Evolutionary conservation across 2,113 vertebrate species (phyloP).

Genomic region (Vanacampus margaritifer): DNA sequence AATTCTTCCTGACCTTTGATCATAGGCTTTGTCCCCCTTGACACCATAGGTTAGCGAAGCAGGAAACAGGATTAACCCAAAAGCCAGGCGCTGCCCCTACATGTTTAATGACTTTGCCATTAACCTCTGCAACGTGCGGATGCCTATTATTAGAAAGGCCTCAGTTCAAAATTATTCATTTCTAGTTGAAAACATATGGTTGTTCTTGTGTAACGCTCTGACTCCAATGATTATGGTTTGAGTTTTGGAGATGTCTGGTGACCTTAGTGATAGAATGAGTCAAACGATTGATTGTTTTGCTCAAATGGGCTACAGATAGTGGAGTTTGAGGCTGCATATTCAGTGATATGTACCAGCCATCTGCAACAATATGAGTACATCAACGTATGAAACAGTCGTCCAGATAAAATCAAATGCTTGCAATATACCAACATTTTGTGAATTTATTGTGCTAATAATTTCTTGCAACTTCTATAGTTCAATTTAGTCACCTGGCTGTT

Average conservation of each 20-base stretch:
- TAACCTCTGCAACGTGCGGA: slow-evolving; percentile 76
- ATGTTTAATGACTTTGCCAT: slow-evolving; percentile 92
- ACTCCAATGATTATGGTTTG: slow-evolving; percentile 1
- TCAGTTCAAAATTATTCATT: slow-evolving; percentile 67
- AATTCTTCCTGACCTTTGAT: slow-evolving; percentile 75
- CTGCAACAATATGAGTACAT: background rate
- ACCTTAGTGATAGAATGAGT: background rate
- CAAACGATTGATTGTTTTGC: background rate
- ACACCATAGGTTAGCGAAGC: slow-evolving; percentile 89
- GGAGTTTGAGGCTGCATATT: background rate
- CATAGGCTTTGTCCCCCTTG: slow-evolving; percentile 84
- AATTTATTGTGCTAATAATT: background rate
- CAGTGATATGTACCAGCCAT: background rate
- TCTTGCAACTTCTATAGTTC: background rate
- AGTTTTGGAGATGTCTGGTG: background rate
- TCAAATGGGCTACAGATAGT: background rate
- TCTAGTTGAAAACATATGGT: slow-evolving; percentile 71
- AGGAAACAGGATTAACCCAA: slow-evolving; percentile 85
- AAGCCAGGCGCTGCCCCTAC: slow-evolving; percentile 70
- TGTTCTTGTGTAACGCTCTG: slow-evolving; percentile 52
- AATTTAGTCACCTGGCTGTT: background rate
- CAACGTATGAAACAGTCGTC: background rate
- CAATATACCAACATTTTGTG: background rate
- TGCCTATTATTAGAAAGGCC: slow-evolving; percentile 86
- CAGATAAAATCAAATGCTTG: background rate